Evolutionary conservation across 2,797 vertebrate genomes (phyloP), one percentile per base, ranked within the genome.

Genomic region (Cuculus canorus): DNA sequence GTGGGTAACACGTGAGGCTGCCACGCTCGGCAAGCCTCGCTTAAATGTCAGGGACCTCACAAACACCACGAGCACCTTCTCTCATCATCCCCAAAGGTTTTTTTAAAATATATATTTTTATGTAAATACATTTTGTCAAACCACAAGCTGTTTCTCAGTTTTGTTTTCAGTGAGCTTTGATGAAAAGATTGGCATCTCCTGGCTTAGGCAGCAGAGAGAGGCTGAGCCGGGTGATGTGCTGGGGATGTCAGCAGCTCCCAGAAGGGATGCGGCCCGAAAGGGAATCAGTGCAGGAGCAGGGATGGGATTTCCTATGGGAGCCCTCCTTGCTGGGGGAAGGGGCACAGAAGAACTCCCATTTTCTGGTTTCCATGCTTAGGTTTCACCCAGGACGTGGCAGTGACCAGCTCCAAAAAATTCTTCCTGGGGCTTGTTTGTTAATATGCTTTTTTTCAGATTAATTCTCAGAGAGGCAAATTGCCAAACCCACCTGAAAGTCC

Each of bases 111-210:
- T 65, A 90, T 82, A 66, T 92, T 94, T 97, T 97, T 95, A 97
- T 97, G 97, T 97, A 97, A 97, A 97, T 96, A 97, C 93, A 91
- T 97, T 48, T 96, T 91, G 95, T 95, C 98, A 98, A 99, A 98
- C 99, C 99, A 98, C 98, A 99, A 97, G 97, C 92, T 98, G 97
- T 97, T 98, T 98, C 98, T 99, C 98, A 97, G 98, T 99, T 99
- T 99, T 99, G 98, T 98, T 99, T 98, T 98, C 98, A 97, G 96
- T 96, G 95, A 96, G 94, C 97, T 98, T 96, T 97, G 97, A 97
- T 98, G 97, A 97, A 94, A 91, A 85, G 94, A 97, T 98, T 94
- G 97, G 93, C 92, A 97, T 88, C 94, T 89, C 93, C 80, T 24
- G 73, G 83, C 88, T 52, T 23, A 23, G 81, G 60, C 3, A 3